Base-by-base conservation (phyloP, 2,888 invertebrate genomes). In the Tinea trinotella region DNA sequence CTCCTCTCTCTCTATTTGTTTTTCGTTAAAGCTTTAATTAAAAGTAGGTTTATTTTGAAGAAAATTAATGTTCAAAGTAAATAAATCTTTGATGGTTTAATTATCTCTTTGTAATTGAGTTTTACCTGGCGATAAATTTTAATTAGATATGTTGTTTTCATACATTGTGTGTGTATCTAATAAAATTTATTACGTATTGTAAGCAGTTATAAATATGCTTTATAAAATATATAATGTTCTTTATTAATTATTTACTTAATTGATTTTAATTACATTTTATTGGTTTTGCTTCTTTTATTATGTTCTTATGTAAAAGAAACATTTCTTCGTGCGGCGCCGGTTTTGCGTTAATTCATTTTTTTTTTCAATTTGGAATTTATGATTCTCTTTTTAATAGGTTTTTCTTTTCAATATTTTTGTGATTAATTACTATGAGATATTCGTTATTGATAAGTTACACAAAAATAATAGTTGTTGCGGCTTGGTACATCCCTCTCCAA, bases 21-120 rank as follows among this genome's bases (percentile, higher is more conserved):
- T 83, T 81, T 76, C 76, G 78, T 81, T 80, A 78, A 75, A 77
- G 81, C 78, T 78, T 83, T 83, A 82, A 83, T 82, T 83, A 81
- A 82, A 81, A 80, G 77, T 76, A 79, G 72, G 79, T 79, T 79
- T 81, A 78, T 81, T 81, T 81, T 78, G 76, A 81, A 81, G 78
- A 79, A 81, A 81, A 82, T 79, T 82, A 74, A 80, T 80, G 76
- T 76, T 80, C 75, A 79, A 78, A 78, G 82, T 80, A 82, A 82
- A 79, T 80, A 82, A 79, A 81, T 79, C 77, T 74, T 74, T 78
- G 75, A 79, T 77, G 78, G 79, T 78, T 82, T 82, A 80, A 82
- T 83, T 83, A 81, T 81, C 77, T 82, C 74, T 78, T 76, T 74
- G 69, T 81, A 82, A 83, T 82, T 79, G 78, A 79, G 78, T 82